These are phyloP conservation scores for Budorcas taxicolor DNA, from an alignment of 2,113 vertebrate species.

Conservation along the genomic window DNA sequence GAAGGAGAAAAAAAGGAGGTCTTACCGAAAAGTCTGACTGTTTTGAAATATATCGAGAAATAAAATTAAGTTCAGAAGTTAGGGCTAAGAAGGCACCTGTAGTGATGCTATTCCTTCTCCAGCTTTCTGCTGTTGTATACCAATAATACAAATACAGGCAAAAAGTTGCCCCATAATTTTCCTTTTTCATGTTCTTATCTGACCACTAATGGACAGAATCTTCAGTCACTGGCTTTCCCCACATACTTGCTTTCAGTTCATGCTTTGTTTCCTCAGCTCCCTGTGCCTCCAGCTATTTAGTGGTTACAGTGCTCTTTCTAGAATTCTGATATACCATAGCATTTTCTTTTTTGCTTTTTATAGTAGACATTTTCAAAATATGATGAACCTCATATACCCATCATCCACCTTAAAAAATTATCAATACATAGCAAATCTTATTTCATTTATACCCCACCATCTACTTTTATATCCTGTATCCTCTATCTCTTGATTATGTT, in stretches of 20 bases:
- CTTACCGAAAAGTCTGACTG: neutral
- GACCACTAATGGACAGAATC: neutral
- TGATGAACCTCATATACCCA: neutral
- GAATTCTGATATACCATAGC: neutral
- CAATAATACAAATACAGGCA: neutral
- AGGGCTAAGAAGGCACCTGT: neutral
- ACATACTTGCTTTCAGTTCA: neutral
- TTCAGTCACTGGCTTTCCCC: neutral
- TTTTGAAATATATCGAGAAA: conserved; percentile 18
- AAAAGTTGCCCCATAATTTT: neutral
- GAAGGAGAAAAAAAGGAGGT: neutral
- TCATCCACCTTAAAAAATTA: neutral
- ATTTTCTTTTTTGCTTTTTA: neutral
- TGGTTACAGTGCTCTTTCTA: neutral
- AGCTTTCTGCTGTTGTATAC: neutral
- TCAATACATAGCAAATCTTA: neutral
- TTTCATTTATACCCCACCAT: neutral
- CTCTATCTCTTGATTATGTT: neutral
- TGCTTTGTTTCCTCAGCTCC: neutral
- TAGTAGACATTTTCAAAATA: neutral
- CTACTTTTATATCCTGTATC: neutral
- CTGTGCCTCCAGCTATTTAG: neutral
- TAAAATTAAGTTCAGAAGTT: neutral
- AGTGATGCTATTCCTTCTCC: neutral
- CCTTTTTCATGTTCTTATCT: neutral